Evolutionary conservation across 2,888 invertebrate genomes (phyloP).

Genomic region (Conus canariensis): DNA sequence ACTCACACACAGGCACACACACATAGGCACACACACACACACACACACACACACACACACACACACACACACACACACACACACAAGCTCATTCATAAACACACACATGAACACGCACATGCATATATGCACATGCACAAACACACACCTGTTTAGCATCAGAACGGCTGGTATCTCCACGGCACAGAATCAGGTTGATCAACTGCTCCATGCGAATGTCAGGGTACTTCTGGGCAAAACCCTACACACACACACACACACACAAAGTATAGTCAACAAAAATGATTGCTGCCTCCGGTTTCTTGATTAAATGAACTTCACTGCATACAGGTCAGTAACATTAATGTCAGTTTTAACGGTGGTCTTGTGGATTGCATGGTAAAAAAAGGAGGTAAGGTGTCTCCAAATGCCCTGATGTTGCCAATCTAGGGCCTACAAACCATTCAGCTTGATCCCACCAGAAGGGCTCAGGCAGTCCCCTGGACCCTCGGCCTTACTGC

Average conservation of each 20-base stretch:
- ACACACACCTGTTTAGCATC: slow-evolving; percentile 85
- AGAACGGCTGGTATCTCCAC: slow-evolving; percentile 92
- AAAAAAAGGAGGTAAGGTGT: too few species aligned
- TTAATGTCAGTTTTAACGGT: too few species aligned
- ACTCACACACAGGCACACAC: neutral
- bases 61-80: slow-evolving; percentile 8
- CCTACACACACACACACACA: slow-evolving; percentile 56
- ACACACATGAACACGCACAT: neutral
- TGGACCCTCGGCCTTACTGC: too few species aligned
- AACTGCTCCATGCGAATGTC: slow-evolving; percentile 94
- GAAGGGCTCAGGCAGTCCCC: too few species aligned
- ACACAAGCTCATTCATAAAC: neutral
- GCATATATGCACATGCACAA: neutral
- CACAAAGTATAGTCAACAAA: too few species aligned
- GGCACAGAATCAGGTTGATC: slow-evolving; percentile 88
- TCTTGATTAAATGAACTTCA: too few species aligned
- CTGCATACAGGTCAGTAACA: too few species aligned
- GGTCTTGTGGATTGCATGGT: too few species aligned
- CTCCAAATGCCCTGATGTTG: too few species aligned
- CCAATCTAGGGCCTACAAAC: too few species aligned
- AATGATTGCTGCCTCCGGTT: too few species aligned
- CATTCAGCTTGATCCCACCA: too few species aligned
- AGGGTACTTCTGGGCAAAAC: slow-evolving; percentile 81
- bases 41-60: neutral
- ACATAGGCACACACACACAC: slow-evolving; percentile 1